Evolutionary conservation across 2,113 vertebrate genomes (phyloP), one percentile per base, ranked within the genome.

Genomic region (Nothocercus julius): DNA sequence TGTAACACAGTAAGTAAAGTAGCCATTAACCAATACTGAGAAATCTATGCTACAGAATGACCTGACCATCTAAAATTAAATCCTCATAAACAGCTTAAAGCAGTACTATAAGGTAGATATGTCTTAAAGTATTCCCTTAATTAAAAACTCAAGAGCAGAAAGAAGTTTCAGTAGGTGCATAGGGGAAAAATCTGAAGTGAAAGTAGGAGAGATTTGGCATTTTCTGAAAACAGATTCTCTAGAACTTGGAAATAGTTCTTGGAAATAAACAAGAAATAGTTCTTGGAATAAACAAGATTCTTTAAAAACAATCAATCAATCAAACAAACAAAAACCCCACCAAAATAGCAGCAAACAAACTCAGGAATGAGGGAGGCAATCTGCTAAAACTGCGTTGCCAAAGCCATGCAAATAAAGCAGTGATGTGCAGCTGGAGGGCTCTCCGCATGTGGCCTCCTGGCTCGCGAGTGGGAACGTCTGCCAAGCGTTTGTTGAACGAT

Each of bases 331-430:
- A 84, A 82, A 17, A 8, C 58, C 75, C 78, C 67, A 82, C 78
- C 38, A 30, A 47, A 89, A 28, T 2, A 34, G 58, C 27, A 87
- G 70, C 82, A 85, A 73, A 21, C 44, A 61, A 93, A 81, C 22
- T 32, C 82, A 77, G 62, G 70, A 64, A 62, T 5, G 59, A 85
- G 25, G 54, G 47, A 66, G 42, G 44, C 58, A 85, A 62, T 12
- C 56, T 89, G 70, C 53, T 80, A 25, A 82, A 85, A 42, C 30
- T 53, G 6, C 22, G 7, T 15, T 76, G 67, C 75, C 81, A 85
- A 87, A 87, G 56, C n/a, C 30, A 14, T 16, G n/a, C 49, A n/a
- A 91, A 94, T 58, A 85, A 89, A 76, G 44, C 87, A 85, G 72
- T 66, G 78, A 68, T 27, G 78, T 91, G 90, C 75, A 85, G 53